Percentiles rank a stretch among this genome's conserved stretches.
Evolutionary conservation across 2,888 invertebrate species (phyloP).

Genomic region (Lottia scabra): DNA sequence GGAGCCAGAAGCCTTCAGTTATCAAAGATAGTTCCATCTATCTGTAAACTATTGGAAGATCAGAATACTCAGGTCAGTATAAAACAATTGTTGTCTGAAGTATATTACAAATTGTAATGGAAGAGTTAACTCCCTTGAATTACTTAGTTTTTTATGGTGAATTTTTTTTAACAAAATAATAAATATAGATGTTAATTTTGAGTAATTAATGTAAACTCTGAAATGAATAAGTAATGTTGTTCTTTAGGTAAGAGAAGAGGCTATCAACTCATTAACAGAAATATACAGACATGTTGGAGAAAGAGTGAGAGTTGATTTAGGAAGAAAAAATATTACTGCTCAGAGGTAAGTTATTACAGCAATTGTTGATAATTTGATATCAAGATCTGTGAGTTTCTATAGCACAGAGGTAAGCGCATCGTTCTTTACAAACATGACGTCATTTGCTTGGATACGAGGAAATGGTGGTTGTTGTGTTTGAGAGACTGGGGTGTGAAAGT

Average conservation of each 20-base stretch:
- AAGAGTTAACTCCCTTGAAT: background rate
- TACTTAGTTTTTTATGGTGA: background rate
- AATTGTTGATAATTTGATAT: no score
- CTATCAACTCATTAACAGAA: slow-evolving; percentile 86
- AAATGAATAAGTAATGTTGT: background rate
- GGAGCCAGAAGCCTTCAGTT: slow-evolving; percentile 86
- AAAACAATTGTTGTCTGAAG: background rate
- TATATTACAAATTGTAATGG: no score
- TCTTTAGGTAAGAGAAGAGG: slow-evolving; percentile 81
- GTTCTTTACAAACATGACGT: no score
- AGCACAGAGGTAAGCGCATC: no score
- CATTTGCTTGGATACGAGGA: no score
- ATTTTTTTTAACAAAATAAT: no score
- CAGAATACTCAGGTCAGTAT: slow-evolving; percentile 79
- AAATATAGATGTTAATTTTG: no score
- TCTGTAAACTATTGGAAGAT: slow-evolving; percentile 87
- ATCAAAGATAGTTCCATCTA: slow-evolving; percentile 83
- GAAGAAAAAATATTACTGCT: slow-evolving; percentile 78
- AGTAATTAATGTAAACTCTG: no score
- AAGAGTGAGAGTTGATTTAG: slow-evolving; percentile 83
- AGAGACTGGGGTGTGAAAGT: no score
- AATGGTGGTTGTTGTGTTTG: no score
- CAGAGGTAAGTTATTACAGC: slow-evolving; percentile 65
- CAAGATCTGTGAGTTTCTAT: no score
- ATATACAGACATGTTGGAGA: slow-evolving; percentile 95